phyloP scores from a whole-genome alignment of 2,797 vertebrate genomes.

The Intellagama lesueurii region DNA sequence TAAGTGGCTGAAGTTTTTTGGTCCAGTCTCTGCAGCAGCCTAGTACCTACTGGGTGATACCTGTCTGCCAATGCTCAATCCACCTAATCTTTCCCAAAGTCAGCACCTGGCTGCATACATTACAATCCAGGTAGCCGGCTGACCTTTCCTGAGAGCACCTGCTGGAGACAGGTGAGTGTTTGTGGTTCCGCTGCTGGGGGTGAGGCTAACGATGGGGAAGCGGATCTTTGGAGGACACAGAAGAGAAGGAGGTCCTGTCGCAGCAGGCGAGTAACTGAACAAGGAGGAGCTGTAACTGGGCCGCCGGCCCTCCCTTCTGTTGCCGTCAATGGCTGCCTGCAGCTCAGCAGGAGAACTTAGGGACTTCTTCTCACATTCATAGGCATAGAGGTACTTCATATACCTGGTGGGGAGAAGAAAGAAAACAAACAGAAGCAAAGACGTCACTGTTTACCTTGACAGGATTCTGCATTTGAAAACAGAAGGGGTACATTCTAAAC shows the following conservation, averaged over 20 bases:
- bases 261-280: constrained; percentile 86
- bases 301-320: constrained; percentile 89
- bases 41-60: background rate
- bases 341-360: constrained; percentile 94
- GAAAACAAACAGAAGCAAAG: background rate
- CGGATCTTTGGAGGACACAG: constrained; percentile 92
- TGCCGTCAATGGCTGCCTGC: constrained; percentile 96
- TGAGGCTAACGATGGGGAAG: constrained; percentile 84
- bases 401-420: constrained; percentile 80
- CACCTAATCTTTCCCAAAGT: no score
- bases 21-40: background rate
- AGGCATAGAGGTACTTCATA: constrained; percentile 98
- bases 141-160: constrained; percentile 80
- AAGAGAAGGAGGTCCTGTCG: constrained; percentile 81
- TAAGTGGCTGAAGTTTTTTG: background rate
- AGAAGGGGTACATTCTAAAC: background rate
- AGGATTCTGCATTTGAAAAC: no score
- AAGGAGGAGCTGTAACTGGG: constrained; percentile 94
- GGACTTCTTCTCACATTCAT: constrained; percentile 94
- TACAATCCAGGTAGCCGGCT: background rate
- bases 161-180: constrained; percentile 79
- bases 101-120: no score
- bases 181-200: constrained; percentile 77
- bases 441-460: background rate
- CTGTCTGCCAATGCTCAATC: background rate